A percentile compares a stretch with the other conserved stretches of the same genome.
Evolutionary conservation across 2,888 invertebrate species (phyloP).

Genomic region (Galerucella pusilla): DNA sequence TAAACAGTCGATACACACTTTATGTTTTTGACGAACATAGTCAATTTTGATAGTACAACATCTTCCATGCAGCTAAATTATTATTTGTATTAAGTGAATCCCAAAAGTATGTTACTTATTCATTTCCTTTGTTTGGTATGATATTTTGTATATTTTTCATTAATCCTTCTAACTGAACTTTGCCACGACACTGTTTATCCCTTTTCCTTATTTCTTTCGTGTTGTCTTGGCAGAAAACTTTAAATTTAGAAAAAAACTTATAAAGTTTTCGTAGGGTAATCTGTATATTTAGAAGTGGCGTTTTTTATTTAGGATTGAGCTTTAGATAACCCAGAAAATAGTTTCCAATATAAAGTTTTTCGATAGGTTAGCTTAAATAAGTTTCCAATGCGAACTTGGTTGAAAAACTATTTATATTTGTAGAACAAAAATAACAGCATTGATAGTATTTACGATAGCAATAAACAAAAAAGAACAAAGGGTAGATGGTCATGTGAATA

Average conservation of each 20-base stretch:
- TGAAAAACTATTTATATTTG: not conserved
- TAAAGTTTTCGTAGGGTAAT: constrained; percentile 31
- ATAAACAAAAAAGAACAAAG: not conserved
- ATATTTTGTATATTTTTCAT: not conserved
- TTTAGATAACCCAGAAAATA: constrained; percentile 12
- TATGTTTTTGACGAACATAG: too few relatives aligned
- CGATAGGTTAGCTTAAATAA: not conserved
- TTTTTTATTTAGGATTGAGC: constrained; percentile 1
- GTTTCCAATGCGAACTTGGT: not conserved
- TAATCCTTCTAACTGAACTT: not conserved
- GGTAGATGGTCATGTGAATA: not conserved
- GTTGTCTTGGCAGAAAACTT: constrained; percentile 33
- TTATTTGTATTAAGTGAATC: too few relatives aligned
- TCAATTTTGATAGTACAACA: too few relatives aligned
- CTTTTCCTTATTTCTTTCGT: not conserved
- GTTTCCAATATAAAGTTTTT: constrained; percentile 7
- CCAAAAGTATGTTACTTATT: too few relatives aligned
- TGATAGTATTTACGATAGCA: not conserved
- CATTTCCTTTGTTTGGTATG: too few relatives aligned
- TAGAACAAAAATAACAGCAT: not conserved
- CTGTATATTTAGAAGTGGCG: constrained; percentile 21
- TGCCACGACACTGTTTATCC: not conserved
- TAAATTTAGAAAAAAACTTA: constrained; percentile 38
- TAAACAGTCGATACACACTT: too few relatives aligned
- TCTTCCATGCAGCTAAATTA: too few relatives aligned